phyloP scores from a whole-genome alignment of 2,888 invertebrate species.

The Nezara viridula region DNA sequence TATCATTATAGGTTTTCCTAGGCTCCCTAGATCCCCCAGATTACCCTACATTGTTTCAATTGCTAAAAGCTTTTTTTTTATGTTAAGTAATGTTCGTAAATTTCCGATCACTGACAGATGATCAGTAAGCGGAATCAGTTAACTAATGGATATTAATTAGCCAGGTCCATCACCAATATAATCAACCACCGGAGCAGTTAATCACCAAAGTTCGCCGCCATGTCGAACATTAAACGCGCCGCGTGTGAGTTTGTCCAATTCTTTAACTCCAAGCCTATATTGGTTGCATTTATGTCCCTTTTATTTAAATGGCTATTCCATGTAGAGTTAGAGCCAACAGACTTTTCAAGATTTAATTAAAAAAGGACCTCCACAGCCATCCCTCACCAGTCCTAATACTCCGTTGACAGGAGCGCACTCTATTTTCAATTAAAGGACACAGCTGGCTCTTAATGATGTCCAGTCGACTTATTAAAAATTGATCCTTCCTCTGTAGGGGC shows the following conservation, averaged over 20 bases:
- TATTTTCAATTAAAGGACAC: conserved; percentile 48
- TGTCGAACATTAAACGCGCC: background rate
- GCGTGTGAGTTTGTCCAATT: background rate
- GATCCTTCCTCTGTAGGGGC: background rate
- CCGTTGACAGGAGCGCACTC: conserved; percentile 28
- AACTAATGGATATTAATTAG: background rate
- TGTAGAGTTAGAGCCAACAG: background rate
- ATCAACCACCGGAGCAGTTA: background rate
- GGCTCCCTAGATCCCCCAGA: too few relatives aligned
- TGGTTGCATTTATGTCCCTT: background rate
- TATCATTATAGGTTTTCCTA: too few relatives aligned
- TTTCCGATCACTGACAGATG: too few relatives aligned
- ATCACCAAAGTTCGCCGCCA: background rate
- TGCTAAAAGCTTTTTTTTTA: too few relatives aligned
- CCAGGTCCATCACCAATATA: background rate
- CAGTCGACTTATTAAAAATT: conserved; percentile 43
- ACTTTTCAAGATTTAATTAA: conserved; percentile 49
- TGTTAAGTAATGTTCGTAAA: too few relatives aligned
- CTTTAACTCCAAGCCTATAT: background rate
- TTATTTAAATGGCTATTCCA: conserved; percentile 19
- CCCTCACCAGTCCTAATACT: conserved; percentile 26
- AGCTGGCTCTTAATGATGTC: conserved; percentile 46
- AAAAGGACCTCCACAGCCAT: conserved; percentile 10
- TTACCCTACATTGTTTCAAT: too few relatives aligned
- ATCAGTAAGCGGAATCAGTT: background rate